A percentile compares a stretch with the other conserved stretches of the same genome.
These are phyloP conservation scores for Apocrypta bakeri DNA, from an alignment of 1,140 invertebrate genomes.

Conservation along the genomic window DNA sequence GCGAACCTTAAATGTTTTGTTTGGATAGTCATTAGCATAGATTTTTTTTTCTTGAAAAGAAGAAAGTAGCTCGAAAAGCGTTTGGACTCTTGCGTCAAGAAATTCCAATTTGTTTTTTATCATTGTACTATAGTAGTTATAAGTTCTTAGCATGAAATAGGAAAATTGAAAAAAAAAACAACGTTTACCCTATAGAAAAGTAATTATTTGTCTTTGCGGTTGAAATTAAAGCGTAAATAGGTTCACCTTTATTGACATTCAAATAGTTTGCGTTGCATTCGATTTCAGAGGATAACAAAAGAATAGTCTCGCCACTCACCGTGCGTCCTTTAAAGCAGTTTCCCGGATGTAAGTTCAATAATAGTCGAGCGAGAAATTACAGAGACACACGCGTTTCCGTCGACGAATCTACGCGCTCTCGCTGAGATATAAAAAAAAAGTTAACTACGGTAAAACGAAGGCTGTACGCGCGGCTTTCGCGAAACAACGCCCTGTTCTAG, in stretches of 20 bases:
- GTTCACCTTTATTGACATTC: too few relatives aligned
- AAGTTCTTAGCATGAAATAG: too few relatives aligned
- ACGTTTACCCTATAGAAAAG: too few relatives aligned
- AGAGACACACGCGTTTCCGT: conserved; percentile 7
- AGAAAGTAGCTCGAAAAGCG: neutral
- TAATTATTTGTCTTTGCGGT: too few relatives aligned
- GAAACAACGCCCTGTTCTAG: too few relatives aligned
- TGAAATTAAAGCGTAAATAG: too few relatives aligned
- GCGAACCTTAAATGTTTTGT: neutral
- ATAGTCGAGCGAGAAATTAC: conserved; percentile 7
- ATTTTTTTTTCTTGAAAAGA: neutral
- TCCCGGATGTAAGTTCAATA: conserved; percentile 13
- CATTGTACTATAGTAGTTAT: too few relatives aligned
- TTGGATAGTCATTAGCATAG: neutral
- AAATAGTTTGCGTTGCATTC: too few relatives aligned
- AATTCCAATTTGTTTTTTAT: neutral
- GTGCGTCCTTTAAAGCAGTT: neutral
- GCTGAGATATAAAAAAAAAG: neutral
- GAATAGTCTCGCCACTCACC: neutral
- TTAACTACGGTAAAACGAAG: conserved; percentile 1
- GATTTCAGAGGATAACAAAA: neutral
- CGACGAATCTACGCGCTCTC: neutral
- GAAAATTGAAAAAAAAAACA: too few relatives aligned
- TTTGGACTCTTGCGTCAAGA: neutral
- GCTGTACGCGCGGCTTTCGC: neutral